These are phyloP conservation scores for Neoaliturus tenellus DNA, from an alignment of 2,888 invertebrate species.

Conservation along the genomic window DNA sequence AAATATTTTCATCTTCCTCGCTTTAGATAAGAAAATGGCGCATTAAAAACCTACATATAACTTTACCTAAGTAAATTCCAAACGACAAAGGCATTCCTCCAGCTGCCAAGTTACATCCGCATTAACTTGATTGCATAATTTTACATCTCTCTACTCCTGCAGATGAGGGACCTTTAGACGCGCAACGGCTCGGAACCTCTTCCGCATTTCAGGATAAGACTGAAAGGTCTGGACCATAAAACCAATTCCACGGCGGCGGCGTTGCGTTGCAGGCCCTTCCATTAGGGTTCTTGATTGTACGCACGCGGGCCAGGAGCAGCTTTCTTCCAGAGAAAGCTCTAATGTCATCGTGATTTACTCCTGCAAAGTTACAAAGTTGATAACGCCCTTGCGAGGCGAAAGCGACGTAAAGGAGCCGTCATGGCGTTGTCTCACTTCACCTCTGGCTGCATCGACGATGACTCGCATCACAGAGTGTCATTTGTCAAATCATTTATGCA, in stretches of 20 bases:
- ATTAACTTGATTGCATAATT: too few relatives aligned
- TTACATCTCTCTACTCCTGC: too few relatives aligned
- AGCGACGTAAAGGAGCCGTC: too few relatives aligned
- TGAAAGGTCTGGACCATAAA: constrained; percentile 9
- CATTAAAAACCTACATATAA: too few relatives aligned
- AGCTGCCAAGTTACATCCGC: too few relatives aligned
- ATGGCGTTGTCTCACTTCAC: too few relatives aligned
- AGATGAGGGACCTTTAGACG: background rate
- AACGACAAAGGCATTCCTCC: too few relatives aligned
- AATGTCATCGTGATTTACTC: constrained; percentile 32
- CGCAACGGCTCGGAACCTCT: background rate
- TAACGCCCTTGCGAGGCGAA: background rate
- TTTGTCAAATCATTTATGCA: too few relatives aligned
- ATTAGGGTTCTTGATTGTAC: background rate
- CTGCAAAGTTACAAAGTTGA: constrained; percentile 1
- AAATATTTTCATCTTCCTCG: too few relatives aligned
- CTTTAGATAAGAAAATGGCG: too few relatives aligned
- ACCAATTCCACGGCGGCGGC: background rate
- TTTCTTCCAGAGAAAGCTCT: constrained; percentile 32
- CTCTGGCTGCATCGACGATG: too few relatives aligned
- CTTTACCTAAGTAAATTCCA: too few relatives aligned
- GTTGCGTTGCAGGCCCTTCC: background rate
- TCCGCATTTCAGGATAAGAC: background rate
- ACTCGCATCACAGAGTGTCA: background rate
- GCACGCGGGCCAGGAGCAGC: background rate